Evolutionary conservation across 1,140 invertebrate species (phyloP), one percentile per base, ranked within the genome.

Genomic region (Holcopasites calliopsidis): DNA sequence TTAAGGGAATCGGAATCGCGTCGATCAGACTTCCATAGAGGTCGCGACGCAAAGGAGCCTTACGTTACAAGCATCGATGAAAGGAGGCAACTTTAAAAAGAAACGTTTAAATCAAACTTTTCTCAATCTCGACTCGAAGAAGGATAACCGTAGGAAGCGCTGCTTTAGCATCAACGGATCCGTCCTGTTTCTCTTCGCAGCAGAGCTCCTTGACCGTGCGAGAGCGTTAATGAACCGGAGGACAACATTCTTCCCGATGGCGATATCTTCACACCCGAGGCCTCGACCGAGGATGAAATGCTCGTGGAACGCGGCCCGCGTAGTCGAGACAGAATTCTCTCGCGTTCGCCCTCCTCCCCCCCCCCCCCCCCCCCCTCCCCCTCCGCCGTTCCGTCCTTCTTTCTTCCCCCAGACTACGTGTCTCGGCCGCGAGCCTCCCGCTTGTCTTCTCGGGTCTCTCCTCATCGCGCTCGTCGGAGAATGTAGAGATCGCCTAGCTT

Each of bases 221-320:
- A n/a, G n/a, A n/a, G 58, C 35, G 71, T 66, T 74, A 74, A 74
- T 16, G 61, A 74, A 66, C 62, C 38, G 23, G 61, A 23, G 65
- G 61, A 72, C 69, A 72, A 55, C 61, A 44, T 74, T 74, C 71
- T 44, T 60, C 13, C 38, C n/a, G n/a, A n/a, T n/a, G n/a, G n/a
- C n/a, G n/a, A n/a, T n/a, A 26, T 72, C 58, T 35, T 16, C 1
- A 1, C 3, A 13, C 1, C 10, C 49, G 21, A 23, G 38, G 54
- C 4, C 55, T 35, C 57, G 54, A 47, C 55, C 50, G n/a, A 8
- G 61, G 18, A 64, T 33, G 23, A 64, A 50, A 62, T 31, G 42
- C 57, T 40, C 31, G 11, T 62, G 69, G 69, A 72, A 72, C 69
- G 65, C 35, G 23, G 28, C 26, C 28, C 33, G 21, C 8, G 38